Base-by-base conservation (phyloP, 2,113 vertebrate genomes). In the Marmota monax region DNA sequence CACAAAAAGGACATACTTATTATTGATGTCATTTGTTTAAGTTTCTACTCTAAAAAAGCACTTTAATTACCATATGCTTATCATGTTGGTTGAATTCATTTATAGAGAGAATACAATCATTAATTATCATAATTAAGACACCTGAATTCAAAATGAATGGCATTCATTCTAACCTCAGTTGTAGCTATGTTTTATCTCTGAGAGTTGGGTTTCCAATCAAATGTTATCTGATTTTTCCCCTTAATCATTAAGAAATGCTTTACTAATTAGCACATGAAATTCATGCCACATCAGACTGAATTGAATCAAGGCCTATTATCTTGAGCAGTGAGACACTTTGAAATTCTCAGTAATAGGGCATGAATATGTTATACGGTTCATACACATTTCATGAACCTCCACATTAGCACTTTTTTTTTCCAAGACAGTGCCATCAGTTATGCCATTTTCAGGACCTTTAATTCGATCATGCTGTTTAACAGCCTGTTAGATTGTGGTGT, bases 101-200 rank as follows among this genome's bases (percentile, higher is more conserved):
- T 98, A 97, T 98, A 94, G 85, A 97, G 96, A 91, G 97, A 98
- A 98, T 98, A 98, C 98, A 98, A 98, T 98, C 97, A 98, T 98
- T 99, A 98, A 99, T 99, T 98, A 98, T 98, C 98, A 98, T 98
- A 99, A 99, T 99, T 98, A 98, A 98, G 98, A 98, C 98, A 99
- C 98, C 98, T 98, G 98, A 99, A 98, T 98, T 97, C 97, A 98
- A 96, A 95, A 98, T 97, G 98, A 98, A 98, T 98, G 98, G 95
- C 98, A 97, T 98, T 97, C 90, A 93, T 98, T 98, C 98, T 97
- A 98, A 98, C 98, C 98, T 61, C 61, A 56, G 98, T 98, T 98
- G 98, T 98, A 98, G 98, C 95, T 18, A 98, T 98, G 98, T 98
- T 98, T 99, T 99, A 99, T 99, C 98, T 98, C 95, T 98, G 98